Evolutionary conservation across 1,140 invertebrate genomes (phyloP).

Genomic region (Sycophaga agraensis): DNA sequence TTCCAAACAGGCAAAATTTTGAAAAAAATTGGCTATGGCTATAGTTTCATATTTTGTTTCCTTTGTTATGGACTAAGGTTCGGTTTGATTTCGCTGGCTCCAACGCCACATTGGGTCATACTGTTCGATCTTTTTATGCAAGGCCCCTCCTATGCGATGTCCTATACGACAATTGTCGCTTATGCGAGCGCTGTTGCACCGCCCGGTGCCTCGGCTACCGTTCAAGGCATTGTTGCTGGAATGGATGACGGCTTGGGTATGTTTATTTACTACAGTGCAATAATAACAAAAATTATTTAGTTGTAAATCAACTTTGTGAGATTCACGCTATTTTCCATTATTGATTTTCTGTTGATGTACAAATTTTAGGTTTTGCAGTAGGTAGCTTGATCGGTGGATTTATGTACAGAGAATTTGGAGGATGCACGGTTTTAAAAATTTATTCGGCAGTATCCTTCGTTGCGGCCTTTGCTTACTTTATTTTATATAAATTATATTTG

Average conservation of each 20-base stretch:
- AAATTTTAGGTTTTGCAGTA: slow-evolving; percentile 60
- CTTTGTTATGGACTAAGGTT: slow-evolving; percentile 69
- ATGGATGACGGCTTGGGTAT: slow-evolving; percentile 79
- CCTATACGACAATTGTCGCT: slow-evolving; percentile 75
- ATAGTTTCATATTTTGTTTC: slow-evolving; percentile 72
- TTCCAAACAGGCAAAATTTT: slow-evolving; percentile 66
- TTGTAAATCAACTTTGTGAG: not conserved
- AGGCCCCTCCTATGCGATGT: slow-evolving; percentile 76
- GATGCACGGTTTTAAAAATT: slow-evolving; percentile 58
- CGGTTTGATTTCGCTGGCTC: slow-evolving; percentile 68
- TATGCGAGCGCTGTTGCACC: slow-evolving; percentile 75
- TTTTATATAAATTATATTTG: slow-evolving; percentile 54
- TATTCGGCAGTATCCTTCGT: slow-evolving; percentile 58
- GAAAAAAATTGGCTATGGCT: slow-evolving; percentile 69
- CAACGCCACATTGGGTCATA: slow-evolving; percentile 73
- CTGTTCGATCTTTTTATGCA: slow-evolving; percentile 73
- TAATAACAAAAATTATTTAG: too few species aligned
- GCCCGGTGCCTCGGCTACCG: slow-evolving; percentile 75
- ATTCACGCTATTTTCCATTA: not conserved
- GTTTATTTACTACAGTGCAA: slow-evolving; percentile 7
- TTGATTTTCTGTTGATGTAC: not conserved
- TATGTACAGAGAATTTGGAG: slow-evolving; percentile 62
- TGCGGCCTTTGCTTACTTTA: slow-evolving; percentile 58
- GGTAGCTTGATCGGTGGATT: slow-evolving; percentile 65
- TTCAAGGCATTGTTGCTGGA: slow-evolving; percentile 79